Percentiles rank a stretch among this genome's conserved stretches.
Evolutionary conservation across 2,113 vertebrate species (phyloP).

Genomic region (Macrotis lagotis): DNA sequence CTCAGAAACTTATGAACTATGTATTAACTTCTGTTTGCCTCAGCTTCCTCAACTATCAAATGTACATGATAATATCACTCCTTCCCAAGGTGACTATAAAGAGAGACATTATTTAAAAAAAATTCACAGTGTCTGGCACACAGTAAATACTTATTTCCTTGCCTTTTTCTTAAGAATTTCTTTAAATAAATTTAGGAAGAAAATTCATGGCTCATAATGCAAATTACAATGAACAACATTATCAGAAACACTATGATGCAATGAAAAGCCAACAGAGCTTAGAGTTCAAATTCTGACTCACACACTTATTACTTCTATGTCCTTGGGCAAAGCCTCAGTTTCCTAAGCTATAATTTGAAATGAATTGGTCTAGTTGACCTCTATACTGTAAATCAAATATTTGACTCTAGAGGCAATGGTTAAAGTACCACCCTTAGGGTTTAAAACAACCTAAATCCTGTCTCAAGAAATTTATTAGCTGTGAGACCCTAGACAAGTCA

Average conservation of each 20-base stretch:
- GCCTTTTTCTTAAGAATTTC: background rate
- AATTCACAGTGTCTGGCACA: background rate
- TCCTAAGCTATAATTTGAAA: background rate
- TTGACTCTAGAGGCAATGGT: background rate
- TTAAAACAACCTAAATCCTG: background rate
- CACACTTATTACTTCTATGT: background rate
- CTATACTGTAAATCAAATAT: background rate
- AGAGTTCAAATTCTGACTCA: background rate
- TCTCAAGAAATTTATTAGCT: background rate
- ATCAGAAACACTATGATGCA: background rate
- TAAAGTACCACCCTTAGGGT: background rate
- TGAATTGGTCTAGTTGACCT: background rate
- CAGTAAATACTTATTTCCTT: background rate
- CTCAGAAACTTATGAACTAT: background rate
- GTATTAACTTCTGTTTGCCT: background rate
- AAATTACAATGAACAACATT: background rate
- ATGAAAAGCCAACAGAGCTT: background rate
- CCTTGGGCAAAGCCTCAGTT: background rate
- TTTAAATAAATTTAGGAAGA: background rate
- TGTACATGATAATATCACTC: background rate
- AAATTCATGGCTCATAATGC: accelerated
- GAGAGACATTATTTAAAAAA: background rate
- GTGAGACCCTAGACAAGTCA: background rate
- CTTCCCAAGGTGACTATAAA: background rate
- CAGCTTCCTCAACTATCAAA: background rate